Conservation (phyloP, 2,113 vertebrate genomes). For the Uropsilus gracilis region DNA sequence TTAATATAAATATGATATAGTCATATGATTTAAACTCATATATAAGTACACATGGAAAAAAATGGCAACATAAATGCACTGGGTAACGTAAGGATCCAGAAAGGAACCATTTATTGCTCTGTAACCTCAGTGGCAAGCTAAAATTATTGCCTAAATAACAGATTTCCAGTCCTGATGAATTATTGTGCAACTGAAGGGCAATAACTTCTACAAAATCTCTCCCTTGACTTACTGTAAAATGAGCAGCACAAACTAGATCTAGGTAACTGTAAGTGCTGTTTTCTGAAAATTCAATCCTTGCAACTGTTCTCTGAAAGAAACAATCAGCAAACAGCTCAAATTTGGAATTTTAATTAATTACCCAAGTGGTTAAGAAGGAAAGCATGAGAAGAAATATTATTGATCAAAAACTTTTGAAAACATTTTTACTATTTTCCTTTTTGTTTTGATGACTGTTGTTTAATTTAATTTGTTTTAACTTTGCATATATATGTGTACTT, state of each 20-base stretch:
- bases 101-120: constrained; percentile 83
- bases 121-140: constrained; percentile 77
- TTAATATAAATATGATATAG: constrained; percentile 70
- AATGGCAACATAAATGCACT: constrained; percentile 80
- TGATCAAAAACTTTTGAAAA: neutral
- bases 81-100: constrained; percentile 76
- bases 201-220: constrained; percentile 80
- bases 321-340: constrained; percentile 29
- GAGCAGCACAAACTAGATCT: constrained; percentile 72
- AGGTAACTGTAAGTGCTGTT: constrained; percentile 59
- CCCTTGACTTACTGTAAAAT: constrained; percentile 81
- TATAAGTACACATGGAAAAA: constrained; percentile 75
- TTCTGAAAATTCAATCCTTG: constrained; percentile 69
- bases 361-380: neutral
- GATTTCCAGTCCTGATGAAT: constrained; percentile 83
- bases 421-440: neutral
- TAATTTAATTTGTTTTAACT: too few relatives aligned
- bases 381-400: neutral
- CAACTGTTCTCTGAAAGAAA: constrained; percentile 52
- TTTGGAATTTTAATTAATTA: constrained; percentile 34
- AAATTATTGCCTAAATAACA: constrained; percentile 87
- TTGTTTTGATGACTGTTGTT: too few relatives aligned
- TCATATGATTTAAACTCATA: constrained; percentile 78
- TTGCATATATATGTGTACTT: too few relatives aligned
- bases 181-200: constrained; percentile 74